phyloP scores from a whole-genome alignment of 2,888 invertebrate species.

The Phania funesta region DNA sequence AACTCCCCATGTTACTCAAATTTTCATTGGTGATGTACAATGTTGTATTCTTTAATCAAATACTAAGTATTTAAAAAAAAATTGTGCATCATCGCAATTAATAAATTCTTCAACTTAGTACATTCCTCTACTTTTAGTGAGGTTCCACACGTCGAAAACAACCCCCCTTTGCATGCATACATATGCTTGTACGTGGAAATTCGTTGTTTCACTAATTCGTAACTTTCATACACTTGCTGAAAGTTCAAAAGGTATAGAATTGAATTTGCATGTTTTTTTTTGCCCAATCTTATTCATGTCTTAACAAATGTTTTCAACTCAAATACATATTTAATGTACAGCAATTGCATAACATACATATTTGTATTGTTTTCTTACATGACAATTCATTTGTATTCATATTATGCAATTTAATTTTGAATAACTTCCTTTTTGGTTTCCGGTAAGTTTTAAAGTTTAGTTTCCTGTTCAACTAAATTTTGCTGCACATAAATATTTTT shows the following conservation, averaged over 20 bases:
- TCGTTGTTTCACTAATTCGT: not conserved
- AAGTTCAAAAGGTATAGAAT: not conserved
- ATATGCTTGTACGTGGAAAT: not conserved
- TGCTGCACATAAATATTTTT: conserved; percentile 29
- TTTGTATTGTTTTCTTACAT: conserved; percentile 38
- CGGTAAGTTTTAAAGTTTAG: conserved; percentile 62
- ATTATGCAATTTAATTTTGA: conserved; percentile 65
- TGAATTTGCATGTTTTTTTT: not conserved
- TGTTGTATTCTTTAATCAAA: too few relatives aligned
- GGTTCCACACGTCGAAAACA: too few relatives aligned
- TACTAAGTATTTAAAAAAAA: too few relatives aligned
- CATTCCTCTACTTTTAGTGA: too few relatives aligned
- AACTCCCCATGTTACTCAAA: too few relatives aligned
- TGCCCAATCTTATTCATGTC: not conserved
- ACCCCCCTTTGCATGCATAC: not conserved
- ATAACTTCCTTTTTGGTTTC: conserved; percentile 63
- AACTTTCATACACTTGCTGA: not conserved
- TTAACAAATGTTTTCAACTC: not conserved
- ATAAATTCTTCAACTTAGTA: too few relatives aligned
- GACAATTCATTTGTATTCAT: conserved; percentile 67
- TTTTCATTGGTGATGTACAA: too few relatives aligned
- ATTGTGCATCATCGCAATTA: too few relatives aligned
- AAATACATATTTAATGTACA: conserved; percentile 16
- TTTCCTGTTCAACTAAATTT: conserved; percentile 55
- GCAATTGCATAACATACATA: not conserved